Base-by-base conservation (phyloP, 2,888 invertebrate species). In the Cosmorhoe ocellata region DNA sequence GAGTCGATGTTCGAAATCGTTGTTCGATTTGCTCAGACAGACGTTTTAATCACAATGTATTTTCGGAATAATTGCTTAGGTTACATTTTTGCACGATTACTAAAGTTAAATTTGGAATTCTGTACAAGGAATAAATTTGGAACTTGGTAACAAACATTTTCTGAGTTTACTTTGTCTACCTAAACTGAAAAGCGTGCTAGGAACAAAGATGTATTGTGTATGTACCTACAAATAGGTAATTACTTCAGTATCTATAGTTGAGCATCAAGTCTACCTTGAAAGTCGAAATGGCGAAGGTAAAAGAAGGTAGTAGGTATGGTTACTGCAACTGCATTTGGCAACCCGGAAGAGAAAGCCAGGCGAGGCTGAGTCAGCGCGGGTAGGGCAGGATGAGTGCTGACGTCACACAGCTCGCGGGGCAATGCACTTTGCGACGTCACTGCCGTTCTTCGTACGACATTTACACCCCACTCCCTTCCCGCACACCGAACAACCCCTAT, bases 391-490 rank as follows among this genome's bases (percentile, higher is more conserved):
- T 60, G 66, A 58, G 56, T 50, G 56, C 56, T 76, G 71, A 79
- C 79, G 78, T 79, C 77, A 75, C 56, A 51, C 30, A 34, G 34
- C 40, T 54, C 49, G 45, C 42, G 67, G 82, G 80, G 69, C 84
- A 76, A 67, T 79, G 84, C 81, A 72, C 84, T 42, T 40, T 53
- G 48, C 48, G 44, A 53, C 53, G 53, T 53, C 53, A 53, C 22
- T 22, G 5, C 53, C 13, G 50, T 33, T 31, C 53, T 51, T 47
- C 26, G 61, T 52, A 36, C 32, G 8, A 45, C 39, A 42, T 42
- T 8, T 26, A 42, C 40, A 31, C 38, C 65, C 64, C 58, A 32
- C 54, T 58, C 47, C 47, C 38, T 53, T 58, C 57, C 60, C 61
- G 57, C 62, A 59, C 58, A 64, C 64, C 61, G 64, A 12, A 31